Base-by-base conservation (phyloP, 2,797 vertebrate genomes). In the Spinus olivaceus region DNA sequence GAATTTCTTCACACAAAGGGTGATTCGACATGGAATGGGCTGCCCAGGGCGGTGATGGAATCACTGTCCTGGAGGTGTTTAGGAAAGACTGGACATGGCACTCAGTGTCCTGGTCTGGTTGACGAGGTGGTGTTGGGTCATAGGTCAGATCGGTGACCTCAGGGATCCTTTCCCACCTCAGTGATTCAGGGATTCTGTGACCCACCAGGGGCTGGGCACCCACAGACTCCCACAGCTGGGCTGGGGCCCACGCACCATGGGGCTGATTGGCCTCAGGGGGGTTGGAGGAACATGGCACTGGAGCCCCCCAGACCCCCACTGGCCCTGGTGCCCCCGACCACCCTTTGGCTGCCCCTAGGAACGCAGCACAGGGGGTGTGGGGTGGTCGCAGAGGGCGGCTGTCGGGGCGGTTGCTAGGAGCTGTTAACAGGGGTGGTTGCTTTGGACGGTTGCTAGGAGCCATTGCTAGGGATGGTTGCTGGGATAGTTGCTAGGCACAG, bases 221-320 rank as follows among this genome's bases (percentile, higher is more conserved):
- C 61, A 5, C n/a, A 23, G 61, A 22, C 37, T 35, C 37, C 49
- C 60, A 4, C 14, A 46, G 27, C 21, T 3, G 28, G 17, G 41
- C 10, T 21, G 41, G 22, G 35, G 1, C 46, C 47, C n/a, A 16
- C 0, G 0, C 39, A 4, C 2, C 19, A 0, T 1, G 19, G 8
- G 10, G 47, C 63, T 18, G 19, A 42, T 17, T 9, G 5, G 14
- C 49, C 35, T 6, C 27, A 2, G 30, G 8, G 16, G 8, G 4
- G 1, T 51, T 39, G n/a, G 13, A 21, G 10, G 13, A 33, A 4
- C 1, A 4, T 0, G 11, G n/a, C 32, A 35, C 10, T 5, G 25
- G 7, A 53, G 13, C 20, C 13, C 27, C 27, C 23, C 18, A 13
- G 3, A 1, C 10, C 39, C 57, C 27, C 57, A 28, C 8, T 39